Evolutionary conservation across 2,797 vertebrate species (phyloP).

Genomic region (Trachops cirrhosus): DNA sequence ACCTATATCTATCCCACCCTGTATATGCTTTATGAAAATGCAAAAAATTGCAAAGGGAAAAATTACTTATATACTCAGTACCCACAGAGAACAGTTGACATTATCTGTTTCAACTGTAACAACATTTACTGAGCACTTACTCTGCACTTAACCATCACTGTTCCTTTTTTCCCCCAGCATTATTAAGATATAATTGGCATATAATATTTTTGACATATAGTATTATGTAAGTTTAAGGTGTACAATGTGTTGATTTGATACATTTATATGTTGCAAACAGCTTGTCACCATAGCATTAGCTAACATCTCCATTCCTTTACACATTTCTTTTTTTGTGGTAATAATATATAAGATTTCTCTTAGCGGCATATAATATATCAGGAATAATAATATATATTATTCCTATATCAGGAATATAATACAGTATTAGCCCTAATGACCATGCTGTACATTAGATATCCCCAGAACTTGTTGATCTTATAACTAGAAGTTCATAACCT

Average conservation of each 20-base stretch:
- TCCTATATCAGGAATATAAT: not conserved
- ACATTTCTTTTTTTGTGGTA: not conserved
- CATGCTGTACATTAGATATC: not conserved
- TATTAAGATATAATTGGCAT: not conserved
- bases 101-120: not conserved
- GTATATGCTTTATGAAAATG: conserved; percentile 15
- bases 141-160: not conserved
- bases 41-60: conserved; percentile 14
- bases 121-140: not conserved
- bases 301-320: not conserved
- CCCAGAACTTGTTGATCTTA: not conserved
- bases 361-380: too few species aligned
- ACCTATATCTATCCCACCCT: not conserved
- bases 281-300: not conserved
- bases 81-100: not conserved
- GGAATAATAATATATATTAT: too few species aligned
- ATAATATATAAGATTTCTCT: not conserved
- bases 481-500: not conserved
- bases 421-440: not conserved
- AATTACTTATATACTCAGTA: not conserved
- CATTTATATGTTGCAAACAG: not conserved
- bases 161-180: not conserved
- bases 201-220: not conserved
- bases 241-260: not conserved
- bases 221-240: not conserved